phyloP scores from a whole-genome alignment of 1,140 invertebrate genomes.

The Pinna nobilis region DNA sequence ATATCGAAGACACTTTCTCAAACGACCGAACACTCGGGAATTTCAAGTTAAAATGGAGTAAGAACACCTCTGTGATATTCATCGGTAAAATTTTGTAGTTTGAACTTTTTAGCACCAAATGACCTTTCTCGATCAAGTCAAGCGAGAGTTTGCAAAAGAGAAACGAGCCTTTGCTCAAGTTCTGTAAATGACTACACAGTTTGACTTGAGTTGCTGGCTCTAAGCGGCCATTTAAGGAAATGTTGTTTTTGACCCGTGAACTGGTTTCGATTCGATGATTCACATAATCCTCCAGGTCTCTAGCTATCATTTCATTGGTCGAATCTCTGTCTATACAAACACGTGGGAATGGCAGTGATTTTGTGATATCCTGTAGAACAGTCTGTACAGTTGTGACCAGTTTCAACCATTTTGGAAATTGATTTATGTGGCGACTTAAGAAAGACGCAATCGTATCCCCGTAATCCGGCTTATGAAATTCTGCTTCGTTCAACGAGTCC shows the following conservation, averaged over 20 bases:
- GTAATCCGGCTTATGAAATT: conserved; percentile 94
- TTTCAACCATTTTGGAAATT: conserved; percentile 94
- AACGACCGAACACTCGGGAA: conserved; percentile 94
- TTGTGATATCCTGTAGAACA: conserved; percentile 87
- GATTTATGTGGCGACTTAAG: conserved; percentile 85
- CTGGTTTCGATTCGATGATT: conserved; percentile 86
- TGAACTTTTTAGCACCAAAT: conserved; percentile 94
- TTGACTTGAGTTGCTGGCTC: conserved; percentile 81
- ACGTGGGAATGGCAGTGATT: conserved; percentile 85
- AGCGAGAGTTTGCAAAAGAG: conserved; percentile 93
- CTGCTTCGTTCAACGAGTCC: conserved; percentile 95
- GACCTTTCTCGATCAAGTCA: conserved; percentile 94
- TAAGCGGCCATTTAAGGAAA: conserved; percentile 80
- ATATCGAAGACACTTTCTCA: conserved; percentile 84
- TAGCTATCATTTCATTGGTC: conserved; percentile 68
- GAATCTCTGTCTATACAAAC: conserved; percentile 72
- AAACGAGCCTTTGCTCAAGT: conserved; percentile 90
- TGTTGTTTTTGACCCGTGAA: conserved; percentile 88
- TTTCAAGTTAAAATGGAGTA: conserved; percentile 92
- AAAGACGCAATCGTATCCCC: conserved; percentile 95
- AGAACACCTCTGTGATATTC: conserved; percentile 92
- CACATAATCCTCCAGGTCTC: conserved; percentile 91
- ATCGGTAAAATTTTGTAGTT: conserved; percentile 93
- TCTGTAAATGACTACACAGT: conserved; percentile 89
- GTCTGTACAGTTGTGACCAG: conserved; percentile 91